Base-by-base conservation (phyloP, 2,888 invertebrate species). In the Liposcelis brunnea region DNA sequence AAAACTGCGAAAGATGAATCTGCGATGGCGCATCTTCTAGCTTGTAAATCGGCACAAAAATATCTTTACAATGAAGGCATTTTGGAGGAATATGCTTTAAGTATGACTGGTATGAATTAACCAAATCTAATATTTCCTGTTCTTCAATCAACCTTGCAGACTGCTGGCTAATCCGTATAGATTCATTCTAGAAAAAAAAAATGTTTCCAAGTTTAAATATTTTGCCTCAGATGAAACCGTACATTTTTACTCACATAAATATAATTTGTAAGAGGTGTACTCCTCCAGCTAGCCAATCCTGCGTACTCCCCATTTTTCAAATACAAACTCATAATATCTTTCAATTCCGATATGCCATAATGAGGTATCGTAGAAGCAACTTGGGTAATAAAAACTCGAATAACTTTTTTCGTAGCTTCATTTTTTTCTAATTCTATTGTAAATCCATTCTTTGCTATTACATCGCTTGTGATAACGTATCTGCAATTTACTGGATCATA, bases 361-460 rank as follows among this genome's bases (percentile, higher is more conserved):
- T 43, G 40, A 8, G 51, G 45, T 21, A 54, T 44, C 31, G 52
- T 18, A 14, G 48, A 32, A 8, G 52, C 48, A 8, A 52, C 50
- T 46, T 51, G 51, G 11, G 52, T 52, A n/a, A 53, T 31, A 8
- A 19, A 19, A 14, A 35, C 37, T 35, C 15, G 4, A 4, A 16
- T 10, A 16, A 16, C 4, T 4, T 15, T 35, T 7, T 10, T 10
- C 6, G 35, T 16, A 5, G 10, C 7, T 14, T 15, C 35, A 6
- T 26, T 10, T 35, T 35, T 35, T 10, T 15, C 15, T 31, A 52
- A 45, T 43, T 51, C 50, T 35, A 55, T 40, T 31, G 50, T 45
- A 34, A 55, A 51, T 14, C 55, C 55, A 49, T 55, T 55, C 21
- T 50, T 51, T 4, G 46, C 26, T 26, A 55, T 49, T 18, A 52